Evolutionary conservation across 2,888 invertebrate species (phyloP).

Genomic region (Torymus auratus): DNA sequence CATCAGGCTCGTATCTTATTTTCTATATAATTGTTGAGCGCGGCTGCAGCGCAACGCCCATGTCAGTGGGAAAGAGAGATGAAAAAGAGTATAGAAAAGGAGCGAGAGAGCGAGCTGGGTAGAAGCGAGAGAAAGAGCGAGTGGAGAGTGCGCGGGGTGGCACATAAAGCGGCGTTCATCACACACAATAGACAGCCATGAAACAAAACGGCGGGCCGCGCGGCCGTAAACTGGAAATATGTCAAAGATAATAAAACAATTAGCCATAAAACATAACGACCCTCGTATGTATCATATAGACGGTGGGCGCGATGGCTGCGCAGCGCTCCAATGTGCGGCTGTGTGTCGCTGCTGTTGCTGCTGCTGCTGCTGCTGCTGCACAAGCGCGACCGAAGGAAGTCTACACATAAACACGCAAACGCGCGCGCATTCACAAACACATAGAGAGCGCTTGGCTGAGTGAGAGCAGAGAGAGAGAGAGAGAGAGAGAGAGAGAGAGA

Average conservation of each 20-base stretch:
- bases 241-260: slow-evolving; percentile 77
- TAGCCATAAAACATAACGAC: slow-evolving; percentile 77
- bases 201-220: slow-evolving; percentile 72
- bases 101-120: slow-evolving; percentile 22
- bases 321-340: slow-evolving; percentile 59
- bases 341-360: slow-evolving; percentile 14
- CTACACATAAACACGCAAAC: not conserved
- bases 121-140: slow-evolving; percentile 51
- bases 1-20: slow-evolving; percentile 50
- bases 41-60: not conserved
- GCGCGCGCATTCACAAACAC: not conserved
- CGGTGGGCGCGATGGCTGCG: slow-evolving; percentile 58
- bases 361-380: slow-evolving; percentile 8
- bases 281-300: slow-evolving; percentile 68
- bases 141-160: slow-evolving; percentile 62
- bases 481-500: not conserved
- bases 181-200: slow-evolving; percentile 74
- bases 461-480: not conserved
- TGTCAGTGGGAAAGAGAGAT: slow-evolving; percentile 16
- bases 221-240: slow-evolving; percentile 76
- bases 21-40: slow-evolving; percentile 43
- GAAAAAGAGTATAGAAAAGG: slow-evolving; percentile 14
- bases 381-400: slow-evolving; percentile 5
- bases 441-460: not conserved
- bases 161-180: slow-evolving; percentile 74